These are phyloP conservation scores for Caenorhabditis afra DNA, from an alignment of 2,888 invertebrate genomes.

Conservation along the genomic window DNA sequence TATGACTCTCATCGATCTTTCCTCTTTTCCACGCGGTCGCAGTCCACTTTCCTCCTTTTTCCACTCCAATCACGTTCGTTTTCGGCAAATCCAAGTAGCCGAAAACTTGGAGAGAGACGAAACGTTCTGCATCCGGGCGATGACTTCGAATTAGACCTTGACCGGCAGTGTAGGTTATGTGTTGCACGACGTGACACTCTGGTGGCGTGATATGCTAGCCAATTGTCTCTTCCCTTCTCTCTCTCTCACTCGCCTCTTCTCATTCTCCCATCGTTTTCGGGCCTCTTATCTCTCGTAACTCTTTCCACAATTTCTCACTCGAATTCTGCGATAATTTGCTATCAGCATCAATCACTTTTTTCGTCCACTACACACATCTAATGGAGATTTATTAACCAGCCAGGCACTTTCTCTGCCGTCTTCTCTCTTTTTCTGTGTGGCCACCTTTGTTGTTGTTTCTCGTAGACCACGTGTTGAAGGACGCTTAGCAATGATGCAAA, in stretches of 20 bases:
- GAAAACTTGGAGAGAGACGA: not conserved
- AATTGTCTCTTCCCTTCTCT: slow-evolving; percentile 39
- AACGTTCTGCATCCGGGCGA: not conserved
- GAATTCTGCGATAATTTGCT: slow-evolving; percentile 37
- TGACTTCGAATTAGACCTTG: slow-evolving; percentile 59
- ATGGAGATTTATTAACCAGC: not conserved
- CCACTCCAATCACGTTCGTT: slow-evolving; percentile 4
- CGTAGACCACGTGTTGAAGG: slow-evolving; percentile 2
- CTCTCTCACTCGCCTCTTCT: slow-evolving; percentile 42
- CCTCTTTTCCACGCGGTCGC: slow-evolving; percentile 9
- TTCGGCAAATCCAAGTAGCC: too few species aligned
- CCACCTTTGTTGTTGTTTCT: not conserved
- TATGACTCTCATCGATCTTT: slow-evolving; percentile 26
- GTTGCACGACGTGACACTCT: slow-evolving; percentile 47
- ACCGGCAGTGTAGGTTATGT: slow-evolving; percentile 50
- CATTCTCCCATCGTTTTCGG: slow-evolving; percentile 22
- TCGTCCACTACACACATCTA: not conserved
- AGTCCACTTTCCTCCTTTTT: slow-evolving; percentile 10
- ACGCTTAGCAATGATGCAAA: not conserved
- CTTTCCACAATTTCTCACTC: slow-evolving; percentile 5
- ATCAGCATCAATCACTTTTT: slow-evolving; percentile 41
- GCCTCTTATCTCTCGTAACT: slow-evolving; percentile 21
- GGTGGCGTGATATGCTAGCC: slow-evolving; percentile 59
- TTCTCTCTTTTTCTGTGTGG: slow-evolving; percentile 11
- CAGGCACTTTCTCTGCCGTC: not conserved